Evolutionary conservation across 2,888 invertebrate species (phyloP).

Genomic region (Tipula helvola): DNA sequence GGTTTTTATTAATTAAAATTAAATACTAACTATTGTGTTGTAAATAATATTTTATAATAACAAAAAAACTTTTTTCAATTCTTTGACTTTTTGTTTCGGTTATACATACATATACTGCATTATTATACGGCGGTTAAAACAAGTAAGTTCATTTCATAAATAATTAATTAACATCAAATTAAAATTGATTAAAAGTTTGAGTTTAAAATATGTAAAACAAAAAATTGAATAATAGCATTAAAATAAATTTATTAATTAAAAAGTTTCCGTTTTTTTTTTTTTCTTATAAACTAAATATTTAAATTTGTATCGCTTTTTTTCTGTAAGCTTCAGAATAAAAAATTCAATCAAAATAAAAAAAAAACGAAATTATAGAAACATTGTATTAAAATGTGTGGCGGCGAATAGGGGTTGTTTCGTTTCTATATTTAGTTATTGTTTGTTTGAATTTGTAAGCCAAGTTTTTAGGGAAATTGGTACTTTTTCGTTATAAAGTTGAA

Average conservation of each 20-base stretch:
- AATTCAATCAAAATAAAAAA: not conserved
- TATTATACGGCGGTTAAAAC: not conserved
- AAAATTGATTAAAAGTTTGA: not conserved
- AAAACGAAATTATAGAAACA: not conserved
- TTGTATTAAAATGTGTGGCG: not conserved
- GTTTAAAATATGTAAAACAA: not conserved
- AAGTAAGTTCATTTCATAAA: not conserved
- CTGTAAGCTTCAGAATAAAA: not conserved
- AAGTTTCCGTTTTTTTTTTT: not conserved
- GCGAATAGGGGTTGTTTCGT: not conserved
- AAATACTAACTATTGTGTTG: not conserved
- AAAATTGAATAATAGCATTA: not conserved
- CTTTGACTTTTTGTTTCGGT: not conserved
- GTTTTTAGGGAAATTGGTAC: not conserved
- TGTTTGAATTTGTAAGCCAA: not conserved
- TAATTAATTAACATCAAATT: conserved; percentile 4
- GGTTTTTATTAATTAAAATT: not conserved
- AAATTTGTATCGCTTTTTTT: not conserved
- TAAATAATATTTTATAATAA: not conserved
- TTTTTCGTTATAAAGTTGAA: not conserved
- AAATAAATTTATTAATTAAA: not conserved
- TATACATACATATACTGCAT: not conserved
- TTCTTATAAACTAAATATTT: not conserved
- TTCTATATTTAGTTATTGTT: not conserved
- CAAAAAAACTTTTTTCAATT: not conserved